Base-by-base conservation (phyloP, 2,888 invertebrate genomes). In the Drosophila antonietae region DNA sequence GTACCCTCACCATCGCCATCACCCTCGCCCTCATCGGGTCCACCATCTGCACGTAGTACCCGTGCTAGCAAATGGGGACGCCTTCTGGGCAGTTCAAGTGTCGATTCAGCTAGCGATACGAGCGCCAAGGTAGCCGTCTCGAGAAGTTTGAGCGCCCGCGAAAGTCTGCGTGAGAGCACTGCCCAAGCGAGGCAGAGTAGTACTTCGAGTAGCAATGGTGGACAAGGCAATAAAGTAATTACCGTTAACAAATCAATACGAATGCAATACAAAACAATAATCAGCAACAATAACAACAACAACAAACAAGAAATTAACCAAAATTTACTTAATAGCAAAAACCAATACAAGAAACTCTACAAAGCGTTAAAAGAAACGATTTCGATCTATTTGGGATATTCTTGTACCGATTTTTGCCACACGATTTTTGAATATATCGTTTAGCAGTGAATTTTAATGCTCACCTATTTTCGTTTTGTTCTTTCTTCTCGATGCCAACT, bases 11-110 rank as follows among this genome's bases (percentile, higher is more conserved):
- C 92, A 85, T 91, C 92, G 78, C 92, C 93, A 84, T 93, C 92
- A 87, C 93, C 92, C 80, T 93, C 92, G 84, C 93, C 92, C 80
- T 93, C 93, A 83, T 93, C 92, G 76, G 92, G 93, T 89, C 94
- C 94, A 83, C 93, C 93, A 81, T 94, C 94, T 86, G 94, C 93
- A 68, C 93, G 94, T 87, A 92, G 94, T 80, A 94, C 92, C 83
- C 90, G 93, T 93, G 92, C 93, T 87, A 95, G 96, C 93, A 97
- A 97, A 94, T 97, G 97, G 97, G 97, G 97, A 64, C 95, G 97
- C 74, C 94, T 97, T 89, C 94, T 97, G 92, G 96, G 97, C 90
- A 95, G 95, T 89, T 96, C 96, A 80, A 96, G 96, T 93, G 93
- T 96, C 87, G 96, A 96, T 93, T 96, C 96, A 73, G 94, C 94